Base-by-base conservation (phyloP, 2,797 vertebrate species). In the Lates japonicus region DNA sequence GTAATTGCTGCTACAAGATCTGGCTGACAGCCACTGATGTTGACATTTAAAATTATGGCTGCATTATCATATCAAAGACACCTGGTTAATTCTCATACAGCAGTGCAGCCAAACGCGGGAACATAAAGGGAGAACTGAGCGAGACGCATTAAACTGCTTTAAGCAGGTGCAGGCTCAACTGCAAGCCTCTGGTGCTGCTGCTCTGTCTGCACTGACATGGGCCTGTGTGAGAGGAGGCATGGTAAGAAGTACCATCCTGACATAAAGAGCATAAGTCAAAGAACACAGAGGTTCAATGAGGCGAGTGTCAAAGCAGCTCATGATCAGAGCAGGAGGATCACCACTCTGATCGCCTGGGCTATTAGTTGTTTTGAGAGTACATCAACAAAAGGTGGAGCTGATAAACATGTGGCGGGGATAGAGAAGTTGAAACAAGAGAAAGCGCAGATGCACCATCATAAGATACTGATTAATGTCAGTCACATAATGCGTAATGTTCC, bases 361-460 rank as follows among this genome's bases (percentile, higher is more conserved):
- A n/a, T n/a, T n/a, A n/a, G n/a, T n/a, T n/a, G n/a, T n/a, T n/a
- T n/a, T n/a, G n/a, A n/a, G n/a, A n/a, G n/a, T n/a, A n/a, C n/a
- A n/a, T n/a, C n/a, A 74, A 31, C 78, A 67, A n/a, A 57, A 17
- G 7, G 12, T 75, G 7, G 41, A 41, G 41, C 41, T 41, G 41
- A 13, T 10, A 2, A 41, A 41, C 10, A 41, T n/a, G n/a, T n/a
- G n/a, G 41, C 12, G 13, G 13, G 12, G 74, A 77, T 71, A 0
- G 60, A 82, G 48, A 54, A 39, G 49, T 62, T 78, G 44, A 51
- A 81, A 52, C 70, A 67, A n/a, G 66, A 72, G 13, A 80, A 58
- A 12, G 12, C 49, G 73, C 68, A 76, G 42, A 41, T 41, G 8
- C 8, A 42, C 9, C 3, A 8, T 14, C 41, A 42, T 13, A 13